Evolutionary conservation across 2,797 vertebrate genomes (phyloP).

Genomic region (Acanthurus leucopareius): DNA sequence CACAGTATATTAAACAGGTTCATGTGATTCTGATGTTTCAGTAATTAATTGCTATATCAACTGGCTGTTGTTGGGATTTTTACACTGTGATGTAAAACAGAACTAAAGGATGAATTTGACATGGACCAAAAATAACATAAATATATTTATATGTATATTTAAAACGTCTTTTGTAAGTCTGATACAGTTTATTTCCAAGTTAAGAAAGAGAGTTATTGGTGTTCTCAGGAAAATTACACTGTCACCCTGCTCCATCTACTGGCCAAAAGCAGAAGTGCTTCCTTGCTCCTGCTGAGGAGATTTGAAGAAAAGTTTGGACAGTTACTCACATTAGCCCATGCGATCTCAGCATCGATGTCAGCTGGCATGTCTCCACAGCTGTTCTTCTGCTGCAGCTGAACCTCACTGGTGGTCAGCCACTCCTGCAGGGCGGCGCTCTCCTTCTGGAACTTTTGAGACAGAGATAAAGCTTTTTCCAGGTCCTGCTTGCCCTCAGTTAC

Average conservation of each 20-base stretch:
- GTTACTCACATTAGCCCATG: slow-evolving; percentile 93
- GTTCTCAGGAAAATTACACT: not conserved
- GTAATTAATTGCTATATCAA: not conserved
- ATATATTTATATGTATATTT: not conserved
- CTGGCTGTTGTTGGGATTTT: not conserved
- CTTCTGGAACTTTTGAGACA: slow-evolving; percentile 91
- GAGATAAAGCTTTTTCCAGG: slow-evolving; percentile 91
- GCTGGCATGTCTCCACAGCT: slow-evolving; percentile 88
- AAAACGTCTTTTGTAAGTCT: not conserved
- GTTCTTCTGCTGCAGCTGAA: slow-evolving; percentile 91
- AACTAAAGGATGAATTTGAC: not conserved
- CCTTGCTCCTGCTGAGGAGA: not conserved
- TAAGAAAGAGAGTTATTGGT: not conserved
- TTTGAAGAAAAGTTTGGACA: not conserved
- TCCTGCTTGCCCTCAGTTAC: slow-evolving; percentile 98
- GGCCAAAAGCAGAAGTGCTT: slow-evolving; percentile 28
- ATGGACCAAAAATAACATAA: not conserved
- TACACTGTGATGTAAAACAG: not conserved
- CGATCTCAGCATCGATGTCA: slow-evolving; percentile 92
- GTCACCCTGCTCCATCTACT: slow-evolving; percentile 55
- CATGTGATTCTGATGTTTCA: not conserved
- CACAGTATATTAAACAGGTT: not conserved
- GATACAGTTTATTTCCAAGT: not conserved
- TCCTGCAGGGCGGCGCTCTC: slow-evolving; percentile 88
- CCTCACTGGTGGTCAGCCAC: slow-evolving; percentile 90